phyloP scores from a whole-genome alignment of 2,797 vertebrate species.

The Heliangelus exortis region DNA sequence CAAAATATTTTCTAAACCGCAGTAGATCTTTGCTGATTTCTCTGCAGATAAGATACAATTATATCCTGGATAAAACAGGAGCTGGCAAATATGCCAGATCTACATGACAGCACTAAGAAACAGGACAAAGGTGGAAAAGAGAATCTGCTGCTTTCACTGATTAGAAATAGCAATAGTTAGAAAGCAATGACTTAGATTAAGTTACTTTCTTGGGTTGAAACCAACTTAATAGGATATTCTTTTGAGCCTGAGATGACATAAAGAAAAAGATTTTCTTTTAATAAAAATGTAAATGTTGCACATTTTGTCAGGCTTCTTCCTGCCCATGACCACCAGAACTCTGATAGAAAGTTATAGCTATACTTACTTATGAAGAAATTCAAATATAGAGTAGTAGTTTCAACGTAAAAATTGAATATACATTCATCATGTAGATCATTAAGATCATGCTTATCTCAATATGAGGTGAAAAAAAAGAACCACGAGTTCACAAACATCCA shows the following conservation, averaged over 20 bases:
- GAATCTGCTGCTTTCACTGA: neutral
- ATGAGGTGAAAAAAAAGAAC: neutral
- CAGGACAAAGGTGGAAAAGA: neutral
- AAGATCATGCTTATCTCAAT: neutral
- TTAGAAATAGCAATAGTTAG: neutral
- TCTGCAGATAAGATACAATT: neutral
- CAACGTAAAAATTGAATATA: neutral
- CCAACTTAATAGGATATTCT: neutral
- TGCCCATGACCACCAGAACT: neutral
- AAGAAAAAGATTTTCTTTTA: neutral
- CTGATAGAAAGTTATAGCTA: neutral
- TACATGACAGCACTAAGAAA: neutral
- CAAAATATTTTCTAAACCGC: neutral
- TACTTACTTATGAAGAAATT: neutral
- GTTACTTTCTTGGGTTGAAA: neutral
- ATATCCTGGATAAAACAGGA: neutral
- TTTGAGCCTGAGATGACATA: accelerated
- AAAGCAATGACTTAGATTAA: neutral
- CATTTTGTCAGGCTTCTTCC: neutral
- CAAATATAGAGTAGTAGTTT: neutral
- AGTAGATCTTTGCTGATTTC: neutral
- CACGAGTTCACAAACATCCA: neutral
- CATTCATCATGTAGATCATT: neutral
- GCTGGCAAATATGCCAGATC: neutral
- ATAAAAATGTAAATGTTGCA: neutral